Conservation (phyloP, 2,113 vertebrate species). For the Otolemur garnettii region DNA sequence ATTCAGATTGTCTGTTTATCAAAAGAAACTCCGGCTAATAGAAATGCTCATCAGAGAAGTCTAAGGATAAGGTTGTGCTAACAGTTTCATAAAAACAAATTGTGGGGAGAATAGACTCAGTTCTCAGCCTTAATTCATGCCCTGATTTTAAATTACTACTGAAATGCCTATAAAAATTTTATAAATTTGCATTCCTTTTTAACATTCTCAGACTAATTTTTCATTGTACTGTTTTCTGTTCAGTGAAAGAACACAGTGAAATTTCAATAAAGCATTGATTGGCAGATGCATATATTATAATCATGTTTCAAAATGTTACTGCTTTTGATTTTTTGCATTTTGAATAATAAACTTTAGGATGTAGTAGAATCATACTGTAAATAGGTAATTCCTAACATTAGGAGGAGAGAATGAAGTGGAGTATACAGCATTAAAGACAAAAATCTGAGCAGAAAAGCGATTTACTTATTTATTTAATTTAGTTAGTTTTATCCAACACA, state of each 20-base stretch:
- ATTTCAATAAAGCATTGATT: not conserved
- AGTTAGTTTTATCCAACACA: too few species aligned
- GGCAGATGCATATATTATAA: not conserved
- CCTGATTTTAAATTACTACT: conserved; percentile 20
- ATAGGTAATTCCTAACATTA: not conserved
- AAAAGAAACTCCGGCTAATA: not conserved
- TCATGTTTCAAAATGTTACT: conserved; percentile 7
- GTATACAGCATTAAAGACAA: not conserved
- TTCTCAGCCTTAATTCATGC: not conserved
- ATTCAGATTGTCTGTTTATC: not conserved
- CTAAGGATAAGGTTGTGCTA: not conserved
- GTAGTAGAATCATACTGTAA: not conserved
- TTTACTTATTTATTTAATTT: too few species aligned
- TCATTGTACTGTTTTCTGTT: not conserved
- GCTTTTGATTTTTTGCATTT: conserved; percentile 25
- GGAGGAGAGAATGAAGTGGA: not conserved
- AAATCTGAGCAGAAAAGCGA: not conserved
- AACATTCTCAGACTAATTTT: conserved; percentile 28
- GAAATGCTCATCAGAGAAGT: not conserved
- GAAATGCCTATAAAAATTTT: not conserved
- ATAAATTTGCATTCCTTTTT: not conserved
- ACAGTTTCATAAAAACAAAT: not conserved
- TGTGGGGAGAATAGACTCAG: not conserved
- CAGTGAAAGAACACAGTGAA: not conserved
- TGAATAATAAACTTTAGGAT: not conserved